Conservation (phyloP, 2,113 vertebrate species). For the Cepphus grylle region DNA sequence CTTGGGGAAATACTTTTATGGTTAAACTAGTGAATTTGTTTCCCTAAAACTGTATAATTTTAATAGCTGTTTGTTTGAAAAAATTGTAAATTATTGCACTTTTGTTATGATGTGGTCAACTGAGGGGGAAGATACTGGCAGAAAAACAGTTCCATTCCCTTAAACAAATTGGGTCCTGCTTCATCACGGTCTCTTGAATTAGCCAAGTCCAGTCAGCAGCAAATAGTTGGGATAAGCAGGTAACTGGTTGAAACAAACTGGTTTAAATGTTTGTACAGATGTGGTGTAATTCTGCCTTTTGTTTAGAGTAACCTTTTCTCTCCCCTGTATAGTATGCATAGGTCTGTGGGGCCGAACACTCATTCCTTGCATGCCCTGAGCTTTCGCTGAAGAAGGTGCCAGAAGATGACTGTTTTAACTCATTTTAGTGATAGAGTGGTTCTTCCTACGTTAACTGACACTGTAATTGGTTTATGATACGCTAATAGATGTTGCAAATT, state of each 20-base stretch:
- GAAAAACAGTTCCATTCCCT: constrained; percentile 33
- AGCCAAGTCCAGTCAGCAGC: neutral
- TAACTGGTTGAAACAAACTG: neutral
- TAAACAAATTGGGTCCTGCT: neutral
- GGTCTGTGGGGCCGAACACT: neutral
- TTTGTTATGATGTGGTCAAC: constrained; percentile 38
- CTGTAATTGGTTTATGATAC: neutral
- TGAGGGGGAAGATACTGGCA: constrained; percentile 33
- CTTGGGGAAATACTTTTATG: constrained; percentile 42
- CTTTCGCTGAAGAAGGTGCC: neutral
- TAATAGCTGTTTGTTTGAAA: constrained; percentile 60
- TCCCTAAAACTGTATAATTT: constrained; percentile 54
- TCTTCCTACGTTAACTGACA: neutral
- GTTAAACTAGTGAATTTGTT: constrained; percentile 58
- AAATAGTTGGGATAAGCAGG: neutral
- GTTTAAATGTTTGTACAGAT: constrained; percentile 34
- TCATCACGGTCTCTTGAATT: neutral
- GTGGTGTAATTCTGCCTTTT: constrained; percentile 14
- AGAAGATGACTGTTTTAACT: neutral
- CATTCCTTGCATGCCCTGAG: constrained; percentile 9
- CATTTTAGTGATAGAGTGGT: neutral
- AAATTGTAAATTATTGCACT: constrained; percentile 70
- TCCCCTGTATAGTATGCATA: neutral
- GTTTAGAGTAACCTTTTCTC: neutral
- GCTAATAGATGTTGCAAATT: neutral